phyloP scores from a whole-genome alignment of 2,113 vertebrate genomes.

The Nannospalax galili region DNA sequence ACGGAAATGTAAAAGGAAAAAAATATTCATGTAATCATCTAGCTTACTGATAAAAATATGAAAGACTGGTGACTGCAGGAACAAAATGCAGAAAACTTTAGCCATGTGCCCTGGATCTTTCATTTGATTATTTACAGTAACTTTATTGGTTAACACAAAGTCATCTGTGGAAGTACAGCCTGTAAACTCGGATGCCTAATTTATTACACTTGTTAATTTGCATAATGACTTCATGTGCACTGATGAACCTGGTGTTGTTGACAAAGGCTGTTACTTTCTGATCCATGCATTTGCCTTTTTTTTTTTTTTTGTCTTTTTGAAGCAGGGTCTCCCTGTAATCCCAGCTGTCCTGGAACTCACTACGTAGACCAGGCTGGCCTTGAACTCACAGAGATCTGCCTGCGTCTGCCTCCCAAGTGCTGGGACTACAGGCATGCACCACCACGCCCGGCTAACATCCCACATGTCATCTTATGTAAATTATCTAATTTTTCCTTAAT shows the following conservation, averaged over 20 bases:
- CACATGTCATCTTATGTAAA: conserved; percentile 47
- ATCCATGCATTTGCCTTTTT: background rate
- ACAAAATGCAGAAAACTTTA: background rate
- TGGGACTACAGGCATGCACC: no score
- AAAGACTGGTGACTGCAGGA: background rate
- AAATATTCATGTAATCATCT: background rate
- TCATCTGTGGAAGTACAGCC: background rate
- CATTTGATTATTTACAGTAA: background rate
- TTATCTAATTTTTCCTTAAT: conserved; percentile 59
- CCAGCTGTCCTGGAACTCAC: no score
- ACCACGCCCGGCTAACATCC: no score
- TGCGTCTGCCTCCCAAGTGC: no score
- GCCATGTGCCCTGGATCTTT: background rate
- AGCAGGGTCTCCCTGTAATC: no score
- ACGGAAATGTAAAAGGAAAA: conserved; percentile 4
- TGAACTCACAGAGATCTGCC: no score
- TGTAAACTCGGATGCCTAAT: conserved; percentile 37
- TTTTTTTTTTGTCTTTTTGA: conserved; percentile 10
- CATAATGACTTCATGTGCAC: conserved; percentile 46
- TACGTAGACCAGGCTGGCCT: no score
- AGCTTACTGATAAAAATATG: conserved; percentile 17
- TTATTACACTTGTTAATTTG: conserved; percentile 38
- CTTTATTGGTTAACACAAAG: background rate
- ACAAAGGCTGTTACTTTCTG: conserved; percentile 20
- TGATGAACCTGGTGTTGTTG: conserved; percentile 2